A percentile compares a stretch with the other conserved stretches of the same genome.
phyloP scores from a whole-genome alignment of 2,888 invertebrate genomes.

The Branchellion lobata region DNA sequence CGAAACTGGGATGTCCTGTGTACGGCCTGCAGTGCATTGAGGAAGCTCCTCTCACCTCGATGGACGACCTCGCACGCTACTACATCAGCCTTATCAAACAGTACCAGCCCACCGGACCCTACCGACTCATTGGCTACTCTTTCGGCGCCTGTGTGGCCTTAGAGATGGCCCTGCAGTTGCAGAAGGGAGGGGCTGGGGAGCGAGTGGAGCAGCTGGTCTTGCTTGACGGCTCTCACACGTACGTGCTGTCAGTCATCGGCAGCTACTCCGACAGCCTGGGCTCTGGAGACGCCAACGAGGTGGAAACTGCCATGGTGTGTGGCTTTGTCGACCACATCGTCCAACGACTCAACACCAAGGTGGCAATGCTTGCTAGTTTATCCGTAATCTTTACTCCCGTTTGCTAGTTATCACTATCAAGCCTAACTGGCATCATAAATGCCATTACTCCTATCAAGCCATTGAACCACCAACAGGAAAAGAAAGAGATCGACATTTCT shows the following conservation, averaged over 20 bases:
- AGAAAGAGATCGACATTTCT: constrained; percentile 29
- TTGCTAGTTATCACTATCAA: background rate
- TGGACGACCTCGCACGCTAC: constrained; percentile 71
- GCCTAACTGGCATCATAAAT: background rate
- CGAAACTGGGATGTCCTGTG: constrained; percentile 74
- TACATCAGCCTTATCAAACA: constrained; percentile 60
- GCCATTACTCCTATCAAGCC: constrained; percentile 7
- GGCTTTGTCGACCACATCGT: constrained; percentile 57
- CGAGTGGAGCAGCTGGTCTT: constrained; percentile 69
- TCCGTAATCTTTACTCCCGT: too few relatives aligned
- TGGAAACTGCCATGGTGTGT: constrained; percentile 56
- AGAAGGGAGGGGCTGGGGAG: constrained; percentile 49
- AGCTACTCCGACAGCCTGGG: constrained; percentile 54
- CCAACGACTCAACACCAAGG: constrained; percentile 53
- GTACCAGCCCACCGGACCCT: constrained; percentile 77
- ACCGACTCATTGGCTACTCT: constrained; percentile 87
- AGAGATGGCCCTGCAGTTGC: constrained; percentile 84
- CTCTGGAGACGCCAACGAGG: constrained; percentile 52
- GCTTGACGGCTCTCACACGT: constrained; percentile 75
- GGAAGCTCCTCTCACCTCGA: constrained; percentile 73
- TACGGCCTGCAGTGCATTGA: constrained; percentile 86
- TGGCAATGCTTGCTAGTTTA: too few relatives aligned
- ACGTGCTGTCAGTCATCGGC: constrained; percentile 63
- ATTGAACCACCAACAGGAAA: constrained; percentile 1
- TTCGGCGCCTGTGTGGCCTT: constrained; percentile 91